These are phyloP conservation scores for Aricia artaxerxes DNA, from an alignment of 2,888 invertebrate genomes.

Conservation along the genomic window DNA sequence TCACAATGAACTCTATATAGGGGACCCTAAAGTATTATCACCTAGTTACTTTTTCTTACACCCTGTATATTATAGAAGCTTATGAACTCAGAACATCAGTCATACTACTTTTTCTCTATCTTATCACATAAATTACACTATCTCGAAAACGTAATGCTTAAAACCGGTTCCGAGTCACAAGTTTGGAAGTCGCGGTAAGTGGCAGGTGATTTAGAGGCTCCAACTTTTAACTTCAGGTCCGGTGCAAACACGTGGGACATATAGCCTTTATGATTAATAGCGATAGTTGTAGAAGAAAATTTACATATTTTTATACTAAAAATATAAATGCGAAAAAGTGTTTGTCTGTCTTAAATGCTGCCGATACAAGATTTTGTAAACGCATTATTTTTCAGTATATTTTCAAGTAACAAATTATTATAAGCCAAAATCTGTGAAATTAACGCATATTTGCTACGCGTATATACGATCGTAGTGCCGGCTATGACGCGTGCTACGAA, in stretches of 20 bases:
- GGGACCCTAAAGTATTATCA: no score
- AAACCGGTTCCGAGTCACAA: background rate
- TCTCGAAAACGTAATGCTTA: background rate
- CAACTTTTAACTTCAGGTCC: background rate
- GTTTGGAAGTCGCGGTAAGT: slow-evolving; percentile 4
- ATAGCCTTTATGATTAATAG: background rate
- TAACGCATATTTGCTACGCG: background rate
- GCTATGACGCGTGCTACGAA: no score
- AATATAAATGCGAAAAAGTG: background rate
- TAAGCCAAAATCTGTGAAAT: no score
- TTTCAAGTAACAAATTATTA: no score
- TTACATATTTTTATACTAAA: background rate
- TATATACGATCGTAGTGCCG: background rate
- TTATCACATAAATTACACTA: background rate
- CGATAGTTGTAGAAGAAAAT: background rate
- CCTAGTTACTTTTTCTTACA: no score
- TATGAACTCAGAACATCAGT: background rate
- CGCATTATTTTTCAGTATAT: no score
- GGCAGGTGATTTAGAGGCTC: background rate
- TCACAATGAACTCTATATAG: no score
- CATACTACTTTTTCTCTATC: background rate
- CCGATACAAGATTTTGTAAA: no score
- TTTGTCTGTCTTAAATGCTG: no score
- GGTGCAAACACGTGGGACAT: background rate
- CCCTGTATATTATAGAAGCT: no score